Conservation (phyloP, 1,140 invertebrate genomes). For the Neocloeon triangulifer region DNA sequence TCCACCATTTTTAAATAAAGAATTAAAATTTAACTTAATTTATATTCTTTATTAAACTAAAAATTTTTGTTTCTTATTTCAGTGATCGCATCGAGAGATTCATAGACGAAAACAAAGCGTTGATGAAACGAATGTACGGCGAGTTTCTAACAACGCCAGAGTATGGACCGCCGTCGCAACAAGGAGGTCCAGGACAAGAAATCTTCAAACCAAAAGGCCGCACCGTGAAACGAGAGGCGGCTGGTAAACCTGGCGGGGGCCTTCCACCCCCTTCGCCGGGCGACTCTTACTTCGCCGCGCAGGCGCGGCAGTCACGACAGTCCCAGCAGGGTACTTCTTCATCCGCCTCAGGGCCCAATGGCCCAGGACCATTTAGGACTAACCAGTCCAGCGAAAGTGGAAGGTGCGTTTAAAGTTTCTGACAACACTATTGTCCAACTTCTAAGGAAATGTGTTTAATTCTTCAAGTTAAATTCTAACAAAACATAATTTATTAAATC, state of each 20-base stretch:
- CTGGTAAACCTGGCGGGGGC: no score
- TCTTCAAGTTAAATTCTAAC: neutral
- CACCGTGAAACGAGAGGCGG: no score
- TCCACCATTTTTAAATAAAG: no score
- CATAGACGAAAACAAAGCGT: slow-evolving; percentile 80
- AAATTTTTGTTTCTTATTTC: no score
- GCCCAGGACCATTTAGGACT: slow-evolving; percentile 22
- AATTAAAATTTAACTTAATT: no score
- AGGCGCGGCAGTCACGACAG: slow-evolving; percentile 20
- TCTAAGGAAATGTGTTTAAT: neutral
- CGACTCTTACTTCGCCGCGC: slow-evolving; percentile 12
- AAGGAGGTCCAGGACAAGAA: no score
- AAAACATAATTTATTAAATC: neutral
- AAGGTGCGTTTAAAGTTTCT: no score
- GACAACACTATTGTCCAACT: neutral
- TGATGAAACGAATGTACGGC: slow-evolving; percentile 81
- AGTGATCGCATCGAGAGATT: slow-evolving; percentile 75
- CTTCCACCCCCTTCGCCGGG: neutral
- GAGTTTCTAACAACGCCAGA: slow-evolving; percentile 44
- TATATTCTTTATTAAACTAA: no score
- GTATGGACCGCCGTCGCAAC: slow-evolving; percentile 19
- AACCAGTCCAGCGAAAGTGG: slow-evolving; percentile 30
- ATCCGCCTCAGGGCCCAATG: slow-evolving; percentile 14
- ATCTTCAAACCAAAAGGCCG: neutral
- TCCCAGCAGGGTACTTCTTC: slow-evolving; percentile 20